Conservation (phyloP, 2,888 invertebrate genomes). For the Nipponacmea schrenckii region DNA sequence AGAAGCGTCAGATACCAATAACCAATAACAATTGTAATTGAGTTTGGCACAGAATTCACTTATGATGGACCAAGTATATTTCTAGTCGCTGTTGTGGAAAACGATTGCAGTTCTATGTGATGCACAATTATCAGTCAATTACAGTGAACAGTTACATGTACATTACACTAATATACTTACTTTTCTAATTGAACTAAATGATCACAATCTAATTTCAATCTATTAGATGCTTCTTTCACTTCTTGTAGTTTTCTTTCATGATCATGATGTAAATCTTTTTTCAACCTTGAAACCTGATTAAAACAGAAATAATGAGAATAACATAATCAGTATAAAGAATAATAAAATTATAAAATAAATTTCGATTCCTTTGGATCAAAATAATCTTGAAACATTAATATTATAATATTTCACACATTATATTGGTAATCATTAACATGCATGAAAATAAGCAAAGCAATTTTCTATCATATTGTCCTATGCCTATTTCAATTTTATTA, state of each 20-base stretch:
- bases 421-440: not conserved
- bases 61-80: too few species aligned
- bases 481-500: not conserved
- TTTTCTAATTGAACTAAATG: constrained; percentile 66
- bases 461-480: not conserved
- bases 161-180: constrained; percentile 39
- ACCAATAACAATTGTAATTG: too few species aligned
- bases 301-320: not conserved
- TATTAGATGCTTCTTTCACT: constrained; percentile 66
- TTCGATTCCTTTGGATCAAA: not conserved
- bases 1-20: too few species aligned
- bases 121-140: too few species aligned
- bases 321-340: not conserved
- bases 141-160: too few species aligned
- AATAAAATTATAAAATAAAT: not conserved
- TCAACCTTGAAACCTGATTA: constrained; percentile 56
- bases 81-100: too few species aligned
- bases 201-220: constrained; percentile 68
- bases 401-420: not conserved
- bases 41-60: too few species aligned
- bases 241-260: constrained; percentile 67
- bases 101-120: too few species aligned
- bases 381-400: not conserved
- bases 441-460: not conserved
- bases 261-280: constrained; percentile 62